These are phyloP conservation scores for Sebastes fasciatus DNA, from an alignment of 2,113 vertebrate genomes.

Conservation along the genomic window DNA sequence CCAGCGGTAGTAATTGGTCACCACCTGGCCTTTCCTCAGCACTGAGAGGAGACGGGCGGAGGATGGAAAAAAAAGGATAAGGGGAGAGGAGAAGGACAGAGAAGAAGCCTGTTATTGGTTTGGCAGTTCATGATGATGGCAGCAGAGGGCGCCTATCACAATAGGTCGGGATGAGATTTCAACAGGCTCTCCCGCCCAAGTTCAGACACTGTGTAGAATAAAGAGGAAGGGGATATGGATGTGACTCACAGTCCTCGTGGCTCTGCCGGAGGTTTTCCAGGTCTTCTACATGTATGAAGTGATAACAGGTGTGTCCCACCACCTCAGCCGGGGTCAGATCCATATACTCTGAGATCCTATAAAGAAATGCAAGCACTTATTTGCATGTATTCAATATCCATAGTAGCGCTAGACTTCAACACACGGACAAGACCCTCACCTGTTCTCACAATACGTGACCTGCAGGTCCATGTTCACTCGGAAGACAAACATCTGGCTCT, in stretches of 20 bases:
- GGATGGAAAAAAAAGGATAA: neutral
- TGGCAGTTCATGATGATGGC: constrained; percentile 53
- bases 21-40: constrained; percentile 92
- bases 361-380: constrained; percentile 13
- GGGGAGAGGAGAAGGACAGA: neutral
- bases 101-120: neutral
- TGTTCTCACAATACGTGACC: constrained; percentile 94
- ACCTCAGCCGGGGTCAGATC: constrained; percentile 91
- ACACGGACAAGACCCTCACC: constrained; percentile 73
- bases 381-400: neutral
- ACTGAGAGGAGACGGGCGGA: constrained; percentile 73
- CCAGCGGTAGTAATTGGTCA: constrained; percentile 92
- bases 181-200: constrained; percentile 20
- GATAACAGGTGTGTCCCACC: constrained; percentile 92
- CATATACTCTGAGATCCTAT: constrained; percentile 93
- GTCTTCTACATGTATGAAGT: constrained; percentile 91
- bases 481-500: constrained; percentile 92
- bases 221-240: neutral
- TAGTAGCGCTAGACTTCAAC: neutral
- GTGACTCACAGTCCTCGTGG: constrained; percentile 89
- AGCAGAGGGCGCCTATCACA: constrained; percentile 77
- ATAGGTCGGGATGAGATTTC: constrained; percentile 12
- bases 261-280: constrained; percentile 89
- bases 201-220: constrained; percentile 21
- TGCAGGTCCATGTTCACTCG: constrained; percentile 93